Evolutionary conservation across 1,140 invertebrate genomes (phyloP).

Genomic region (Nilaparvata lugens): DNA sequence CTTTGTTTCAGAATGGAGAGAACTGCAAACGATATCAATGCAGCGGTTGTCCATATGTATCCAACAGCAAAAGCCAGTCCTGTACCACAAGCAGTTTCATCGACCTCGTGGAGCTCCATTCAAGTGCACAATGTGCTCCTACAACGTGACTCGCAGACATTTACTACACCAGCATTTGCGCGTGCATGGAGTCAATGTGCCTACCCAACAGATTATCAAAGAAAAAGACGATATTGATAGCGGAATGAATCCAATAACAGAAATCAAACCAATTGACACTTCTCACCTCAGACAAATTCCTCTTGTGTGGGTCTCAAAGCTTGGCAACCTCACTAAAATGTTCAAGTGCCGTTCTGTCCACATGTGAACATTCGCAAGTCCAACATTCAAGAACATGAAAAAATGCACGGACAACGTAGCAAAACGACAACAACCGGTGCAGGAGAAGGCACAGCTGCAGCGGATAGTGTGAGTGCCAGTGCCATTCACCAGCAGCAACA

Average conservation of each 20-base stretch:
- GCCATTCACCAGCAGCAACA: conserved; percentile 13
- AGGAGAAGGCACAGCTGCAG: background rate
- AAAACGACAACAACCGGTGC: background rate
- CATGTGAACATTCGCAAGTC: conserved; percentile 68
- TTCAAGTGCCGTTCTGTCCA: conserved; percentile 75
- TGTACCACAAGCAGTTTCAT: conserved; percentile 75
- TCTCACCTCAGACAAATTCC: conserved; percentile 40
- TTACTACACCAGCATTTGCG: conserved; percentile 67
- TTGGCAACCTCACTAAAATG: conserved; percentile 68
- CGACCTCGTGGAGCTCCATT: conserved; percentile 58
- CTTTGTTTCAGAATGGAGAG: conserved; percentile 5
- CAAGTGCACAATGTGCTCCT: conserved; percentile 70
- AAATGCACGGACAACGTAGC: conserved; percentile 59
- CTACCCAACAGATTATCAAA: conserved; percentile 1
- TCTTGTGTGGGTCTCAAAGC: conserved; percentile 58
- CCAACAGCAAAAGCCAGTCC: conserved; percentile 72
- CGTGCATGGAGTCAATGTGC: conserved; percentile 54
- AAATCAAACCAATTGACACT: conserved; percentile 15
- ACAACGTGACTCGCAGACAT: conserved; percentile 70
- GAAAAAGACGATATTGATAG: background rate
- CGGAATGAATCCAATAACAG: background rate
- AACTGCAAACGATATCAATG: conserved; percentile 35
- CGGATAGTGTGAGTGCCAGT: conserved; percentile 33
- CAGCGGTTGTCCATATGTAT: conserved; percentile 65
- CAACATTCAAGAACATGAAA: conserved; percentile 77